Evolutionary conservation across 2,113 vertebrate genomes (phyloP), one percentile per base, ranked within the genome.

Genomic region (Mesocricetus auratus): DNA sequence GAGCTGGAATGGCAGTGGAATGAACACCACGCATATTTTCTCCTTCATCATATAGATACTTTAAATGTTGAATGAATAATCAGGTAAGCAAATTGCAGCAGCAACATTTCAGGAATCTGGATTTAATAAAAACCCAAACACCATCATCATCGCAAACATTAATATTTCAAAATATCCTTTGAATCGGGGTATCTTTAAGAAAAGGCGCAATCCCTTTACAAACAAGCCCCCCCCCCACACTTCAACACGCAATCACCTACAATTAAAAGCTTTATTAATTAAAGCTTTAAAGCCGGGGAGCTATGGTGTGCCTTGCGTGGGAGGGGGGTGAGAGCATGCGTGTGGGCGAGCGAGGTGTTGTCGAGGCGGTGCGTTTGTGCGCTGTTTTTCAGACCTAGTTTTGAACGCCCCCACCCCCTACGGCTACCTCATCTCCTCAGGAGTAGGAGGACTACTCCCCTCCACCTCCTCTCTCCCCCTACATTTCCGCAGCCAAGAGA

Each of bases 91-190:
- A 85, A 93, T 82, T 92, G 69, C 86, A 94, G 45, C 64, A 75
- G 39, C 39, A 74, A n/a, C 64, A 19, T n/a, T 89, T 94, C 58
- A 89, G 69, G 58, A 95, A 87, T 56, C 22, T 83, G 74, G 39
- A 36, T 89, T 96, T 90, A 94, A 87, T 96, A 77, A 94, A 95
- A 93, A 95, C 16, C 39, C 81, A 74, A 93, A 66, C 42, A 42
- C 10, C 92, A 71, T 89, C 81, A 91, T 86, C 68, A 56, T 93
- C 74, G 53, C 90, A 94, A 97, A 93, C 45, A 90, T 50, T 50
- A 90, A 79, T 86, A 96, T 95, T 94, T 91, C 89, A 87, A 90
- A 94, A 16, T 87, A 90, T 58, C 36, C 0, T 92, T 97, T 79
- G 7, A 31, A 62, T 89, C 0, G 60, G 45, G 73, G 24, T 90